A percentile compares a stretch with the other conserved stretches of the same genome.
Evolutionary conservation across 2,888 invertebrate genomes (phyloP).

Genomic region (Linnaemya vulpina): DNA sequence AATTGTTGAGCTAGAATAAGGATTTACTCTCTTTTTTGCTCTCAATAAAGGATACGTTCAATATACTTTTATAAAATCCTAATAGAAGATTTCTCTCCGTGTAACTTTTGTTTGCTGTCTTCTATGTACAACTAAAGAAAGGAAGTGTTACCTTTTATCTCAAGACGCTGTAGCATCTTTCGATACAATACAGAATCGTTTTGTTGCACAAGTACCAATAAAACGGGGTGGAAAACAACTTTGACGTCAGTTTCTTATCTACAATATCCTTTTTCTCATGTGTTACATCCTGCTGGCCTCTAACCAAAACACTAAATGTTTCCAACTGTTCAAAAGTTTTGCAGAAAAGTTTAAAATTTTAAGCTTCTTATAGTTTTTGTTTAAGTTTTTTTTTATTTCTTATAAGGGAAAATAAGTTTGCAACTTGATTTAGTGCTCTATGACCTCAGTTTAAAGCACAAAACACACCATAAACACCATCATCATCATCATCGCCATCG

Average conservation of each 20-base stretch:
- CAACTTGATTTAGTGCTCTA: conserved; percentile 83
- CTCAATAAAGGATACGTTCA: background rate
- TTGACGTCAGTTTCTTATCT: conserved; percentile 66
- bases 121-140: conserved; percentile 25
- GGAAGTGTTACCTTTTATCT: conserved; percentile 69
- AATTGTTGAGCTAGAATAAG: no score
- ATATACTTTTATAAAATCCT: background rate
- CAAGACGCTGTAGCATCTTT: conserved; percentile 67
- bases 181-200: conserved; percentile 62
- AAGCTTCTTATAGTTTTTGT: conserved; percentile 69
- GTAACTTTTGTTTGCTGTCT: conserved; percentile 39
- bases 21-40: no score
- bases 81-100: conserved; percentile 8
- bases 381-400: conserved; percentile 36
- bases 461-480: conserved; percentile 77
- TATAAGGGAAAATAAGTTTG: conserved; percentile 69
- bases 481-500: conserved; percentile 73
- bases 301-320: conserved; percentile 23
- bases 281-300: conserved; percentile 53
- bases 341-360: conserved; percentile 68
- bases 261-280: conserved; percentile 61
- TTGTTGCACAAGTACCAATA: conserved; percentile 24
- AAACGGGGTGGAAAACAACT: conserved; percentile 26
- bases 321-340: conserved; percentile 34
- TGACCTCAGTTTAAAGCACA: conserved; percentile 82